Conservation (phyloP, 2,888 invertebrate genomes). For the Dolichopus griseipennis region DNA sequence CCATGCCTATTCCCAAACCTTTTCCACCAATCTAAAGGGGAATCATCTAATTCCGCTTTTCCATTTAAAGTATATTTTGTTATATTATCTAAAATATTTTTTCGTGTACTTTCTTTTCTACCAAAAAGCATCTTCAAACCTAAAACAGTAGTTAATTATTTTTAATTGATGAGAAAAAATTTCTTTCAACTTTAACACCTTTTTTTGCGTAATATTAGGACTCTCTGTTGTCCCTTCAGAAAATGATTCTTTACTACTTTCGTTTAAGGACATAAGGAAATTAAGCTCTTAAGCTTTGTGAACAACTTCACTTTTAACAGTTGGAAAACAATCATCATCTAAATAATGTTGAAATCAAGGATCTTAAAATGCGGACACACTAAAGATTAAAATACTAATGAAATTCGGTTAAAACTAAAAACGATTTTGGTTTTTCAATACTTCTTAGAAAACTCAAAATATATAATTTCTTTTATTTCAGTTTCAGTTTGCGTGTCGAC, state of each 20-base stretch:
- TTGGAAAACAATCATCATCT: conserved; percentile 21
- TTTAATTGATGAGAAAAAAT: too few relatives aligned
- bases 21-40: neutral
- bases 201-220: conserved; percentile 14
- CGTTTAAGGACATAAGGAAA: conserved; percentile 16
- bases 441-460: conserved; percentile 14
- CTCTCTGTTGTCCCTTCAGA: neutral
- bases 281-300: conserved; percentile 13
- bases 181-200: too few relatives aligned
- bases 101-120: too few relatives aligned
- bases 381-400: conserved; percentile 31
- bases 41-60: too few relatives aligned
- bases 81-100: too few relatives aligned
- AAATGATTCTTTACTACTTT: conserved; percentile 16
- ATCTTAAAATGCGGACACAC: conserved; percentile 38
- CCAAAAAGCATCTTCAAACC: too few relatives aligned
- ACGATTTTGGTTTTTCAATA: neutral
- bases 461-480: conserved; percentile 30
- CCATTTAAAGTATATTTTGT: too few relatives aligned
- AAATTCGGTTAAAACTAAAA: neutral
- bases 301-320: conserved; percentile 20
- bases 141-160: too few relatives aligned
- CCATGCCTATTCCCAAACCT: conserved; percentile 21
- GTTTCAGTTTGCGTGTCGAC: conserved; percentile 30
- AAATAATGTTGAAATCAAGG: conserved; percentile 37